Evolutionary conservation across 2,888 invertebrate species (phyloP), one percentile per base, ranked within the genome.

Genomic region (Drosophila cognata): DNA sequence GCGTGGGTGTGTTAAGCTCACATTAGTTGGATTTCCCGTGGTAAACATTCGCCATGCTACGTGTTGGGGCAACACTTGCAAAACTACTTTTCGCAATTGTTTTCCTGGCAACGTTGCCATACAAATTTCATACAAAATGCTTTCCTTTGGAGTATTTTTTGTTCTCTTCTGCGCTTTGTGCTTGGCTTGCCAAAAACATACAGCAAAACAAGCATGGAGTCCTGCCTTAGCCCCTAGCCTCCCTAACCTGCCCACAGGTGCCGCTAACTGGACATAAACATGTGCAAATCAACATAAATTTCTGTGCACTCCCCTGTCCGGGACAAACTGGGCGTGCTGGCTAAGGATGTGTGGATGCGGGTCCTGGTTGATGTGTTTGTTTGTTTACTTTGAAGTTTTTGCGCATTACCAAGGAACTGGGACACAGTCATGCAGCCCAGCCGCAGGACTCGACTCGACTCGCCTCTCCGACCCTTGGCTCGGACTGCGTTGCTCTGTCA

Each of bases 201-300:
- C 64, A 74, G 76, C 84, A 87, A 87, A 84, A 89, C 87, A 89
- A 84, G 75, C 43, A 63, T 25, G 31, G 36, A 25, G 10, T 13
- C 13, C 13, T 28, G 55, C 16, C 46, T 25, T 16, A 43, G 11
- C 43, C 21, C 21, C 21, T 21, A 11, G 21, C 11, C 21, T 6
- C 21, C 43, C 43, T 21, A 21, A 43, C 11, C 43, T 13, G 18
- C 65, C 28, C 57, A 64, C 88, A 88, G 86, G 89, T 89, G 87
- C 78, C 57, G 82, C 82, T 79, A 79, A 84, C 89, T 87, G 87
- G 89, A 89, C 87, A 88, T 89, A 88, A 88, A 88, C 87, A 88
- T 88, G 89, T 89, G 88, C 88, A 81, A 84, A 83, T 85, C 87
- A 88, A 83, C 87, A 88, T 88, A 88, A 88, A 85, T 88, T 88